Conservation (phyloP, 2,797 vertebrate species). For the Tiaroga cobitis region DNA sequence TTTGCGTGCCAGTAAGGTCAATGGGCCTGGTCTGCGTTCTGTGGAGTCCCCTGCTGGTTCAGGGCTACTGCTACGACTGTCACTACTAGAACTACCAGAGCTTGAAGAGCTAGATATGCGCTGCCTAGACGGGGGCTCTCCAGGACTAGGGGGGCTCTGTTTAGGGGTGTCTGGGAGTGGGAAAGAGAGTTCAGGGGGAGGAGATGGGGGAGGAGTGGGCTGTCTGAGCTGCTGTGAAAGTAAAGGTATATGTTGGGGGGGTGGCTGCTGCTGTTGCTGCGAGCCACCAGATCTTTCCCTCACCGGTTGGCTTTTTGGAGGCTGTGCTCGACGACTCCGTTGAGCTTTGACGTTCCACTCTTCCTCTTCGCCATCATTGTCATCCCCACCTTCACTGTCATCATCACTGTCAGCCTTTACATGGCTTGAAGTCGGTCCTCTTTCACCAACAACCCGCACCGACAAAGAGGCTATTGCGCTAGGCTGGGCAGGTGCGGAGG, state of each 20-base stretch:
- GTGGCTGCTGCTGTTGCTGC: conserved; percentile 71
- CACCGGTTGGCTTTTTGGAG: conserved; percentile 65
- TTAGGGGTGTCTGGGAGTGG: conserved; percentile 83
- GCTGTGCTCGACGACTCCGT: conserved; percentile 70
- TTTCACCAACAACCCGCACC: conserved; percentile 66
- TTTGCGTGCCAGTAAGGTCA: conserved; percentile 78
- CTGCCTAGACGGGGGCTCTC: conserved; percentile 74
- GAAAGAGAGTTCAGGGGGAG: conserved; percentile 80
- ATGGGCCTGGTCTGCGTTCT: conserved; percentile 78
- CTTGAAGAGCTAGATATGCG: conserved; percentile 77
- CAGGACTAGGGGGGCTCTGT: conserved; percentile 81
- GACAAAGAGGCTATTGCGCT: conserved; percentile 67
- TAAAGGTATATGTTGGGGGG: conserved; percentile 77
- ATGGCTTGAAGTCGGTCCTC: conserved; percentile 67
- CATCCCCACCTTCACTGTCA: conserved; percentile 74
- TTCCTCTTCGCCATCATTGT: conserved; percentile 74
- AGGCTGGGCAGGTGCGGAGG: conserved; percentile 55
- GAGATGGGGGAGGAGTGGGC: conserved; percentile 78
- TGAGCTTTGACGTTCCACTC: conserved; percentile 72
- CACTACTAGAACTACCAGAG: conserved; percentile 81
- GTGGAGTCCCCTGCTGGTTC: conserved; percentile 81
- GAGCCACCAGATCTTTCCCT: conserved; percentile 77
- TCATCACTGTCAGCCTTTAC: conserved; percentile 75
- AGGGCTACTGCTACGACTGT: conserved; percentile 83
- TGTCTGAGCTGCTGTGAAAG: conserved; percentile 79